phyloP scores from a whole-genome alignment of 2,888 invertebrate genomes.

The Leptopilina drosophilae region DNA sequence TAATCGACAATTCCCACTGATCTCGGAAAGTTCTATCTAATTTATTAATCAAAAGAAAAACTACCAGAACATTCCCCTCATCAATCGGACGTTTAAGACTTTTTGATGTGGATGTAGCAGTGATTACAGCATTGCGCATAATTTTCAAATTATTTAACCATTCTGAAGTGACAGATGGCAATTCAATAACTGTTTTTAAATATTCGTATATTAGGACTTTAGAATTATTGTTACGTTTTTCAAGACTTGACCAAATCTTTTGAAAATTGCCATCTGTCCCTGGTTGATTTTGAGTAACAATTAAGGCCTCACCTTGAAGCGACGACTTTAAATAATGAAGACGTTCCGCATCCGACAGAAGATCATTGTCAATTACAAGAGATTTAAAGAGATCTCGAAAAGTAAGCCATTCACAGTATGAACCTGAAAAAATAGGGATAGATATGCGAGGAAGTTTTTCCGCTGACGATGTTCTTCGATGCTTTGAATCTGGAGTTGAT shows the following conservation, averaged over 20 bases:
- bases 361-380: slow-evolving; percentile 9
- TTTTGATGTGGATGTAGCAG: not conserved
- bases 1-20: slow-evolving; percentile 16
- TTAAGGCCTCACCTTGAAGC: not conserved
- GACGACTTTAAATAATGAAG: slow-evolving; percentile 18
- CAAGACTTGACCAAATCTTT: not conserved
- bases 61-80: slow-evolving; percentile 15
- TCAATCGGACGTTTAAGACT: slow-evolving; percentile 5
- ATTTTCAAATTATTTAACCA: not conserved
- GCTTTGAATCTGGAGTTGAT: not conserved
- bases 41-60: slow-evolving; percentile 4
- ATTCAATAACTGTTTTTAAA: not conserved
- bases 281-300: slow-evolving; percentile 4
- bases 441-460: not conserved
- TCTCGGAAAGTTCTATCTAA: not conserved
- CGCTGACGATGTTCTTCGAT: not conserved
- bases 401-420: not conserved
- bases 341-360: slow-evolving; percentile 1
- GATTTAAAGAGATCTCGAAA: slow-evolving; percentile 6
- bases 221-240: not conserved
- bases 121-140: not conserved
- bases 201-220: slow-evolving; percentile 10
- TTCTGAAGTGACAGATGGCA: not conserved
- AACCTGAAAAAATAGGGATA: slow-evolving; percentile 15
- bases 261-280: slow-evolving; percentile 21